Evolutionary conservation across 2,888 invertebrate species (phyloP).

Genomic region (Arrhopalites spinosus): DNA sequence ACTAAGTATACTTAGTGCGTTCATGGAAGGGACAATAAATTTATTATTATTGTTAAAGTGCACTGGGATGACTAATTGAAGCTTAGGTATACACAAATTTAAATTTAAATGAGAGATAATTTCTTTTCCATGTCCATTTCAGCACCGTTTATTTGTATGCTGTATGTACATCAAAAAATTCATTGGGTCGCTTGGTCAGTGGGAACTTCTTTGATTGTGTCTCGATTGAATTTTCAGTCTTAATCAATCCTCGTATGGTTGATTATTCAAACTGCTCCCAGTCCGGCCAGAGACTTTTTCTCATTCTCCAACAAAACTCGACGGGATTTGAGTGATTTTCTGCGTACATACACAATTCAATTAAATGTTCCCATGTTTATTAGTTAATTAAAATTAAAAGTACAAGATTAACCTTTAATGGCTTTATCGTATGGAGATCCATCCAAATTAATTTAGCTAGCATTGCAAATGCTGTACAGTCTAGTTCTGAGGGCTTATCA

Average conservation of each 20-base stretch:
- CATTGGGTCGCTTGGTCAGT: too few relatives aligned
- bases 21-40: too few relatives aligned
- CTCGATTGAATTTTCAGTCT: background rate
- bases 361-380: background rate
- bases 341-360: slow-evolving; percentile 8
- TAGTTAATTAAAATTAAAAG: background rate
- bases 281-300: slow-evolving; percentile 47
- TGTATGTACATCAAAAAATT: too few relatives aligned
- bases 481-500: slow-evolving; percentile 48
- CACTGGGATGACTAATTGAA: too few relatives aligned
- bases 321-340: slow-evolving; percentile 42
- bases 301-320: slow-evolving; percentile 52
- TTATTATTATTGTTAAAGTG: too few relatives aligned
- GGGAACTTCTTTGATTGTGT: too few relatives aligned
- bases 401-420: slow-evolving; percentile 36
- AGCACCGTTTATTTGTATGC: too few relatives aligned
- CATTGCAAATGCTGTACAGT: slow-evolving; percentile 55
- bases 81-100: too few relatives aligned
- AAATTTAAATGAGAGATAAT: too few relatives aligned
- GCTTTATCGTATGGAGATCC: slow-evolving; percentile 48
- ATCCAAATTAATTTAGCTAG: slow-evolving; percentile 53
- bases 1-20: too few relatives aligned
- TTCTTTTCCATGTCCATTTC: too few relatives aligned
- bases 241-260: background rate
- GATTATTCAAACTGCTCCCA: slow-evolving; percentile 52